Evolutionary conservation across 23 tunicate genomes (phyloP).

Genomic region (Clavelina lepadiformis): DNA sequence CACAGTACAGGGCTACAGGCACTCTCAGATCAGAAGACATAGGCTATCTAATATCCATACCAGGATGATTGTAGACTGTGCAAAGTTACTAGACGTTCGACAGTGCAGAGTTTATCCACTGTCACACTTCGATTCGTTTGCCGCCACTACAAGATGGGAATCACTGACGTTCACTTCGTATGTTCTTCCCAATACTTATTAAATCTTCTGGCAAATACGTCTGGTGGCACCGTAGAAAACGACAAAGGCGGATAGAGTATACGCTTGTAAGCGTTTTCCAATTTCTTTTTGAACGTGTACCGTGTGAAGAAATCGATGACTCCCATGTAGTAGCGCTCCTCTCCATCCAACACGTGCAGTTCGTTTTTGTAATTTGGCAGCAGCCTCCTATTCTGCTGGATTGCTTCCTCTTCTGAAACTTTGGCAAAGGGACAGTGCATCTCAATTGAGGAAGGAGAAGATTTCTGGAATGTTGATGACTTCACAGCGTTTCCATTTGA

Average conservation of each 20-base stretch:
- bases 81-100: too few relatives aligned
- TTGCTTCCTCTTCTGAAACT: conserved; percentile 39
- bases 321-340: conserved; percentile 71
- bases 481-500: too few relatives aligned
- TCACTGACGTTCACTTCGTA: conserved; percentile 19
- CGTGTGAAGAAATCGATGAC: conserved; percentile 83
- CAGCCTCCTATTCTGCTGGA: conserved; percentile 56
- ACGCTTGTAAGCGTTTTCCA: conserved; percentile 69
- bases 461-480: too few relatives aligned
- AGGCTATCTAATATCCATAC: too few relatives aligned
- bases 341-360: conserved; percentile 75
- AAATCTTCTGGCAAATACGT: conserved; percentile 63
- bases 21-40: too few relatives aligned
- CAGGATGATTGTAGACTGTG: too few relatives aligned
- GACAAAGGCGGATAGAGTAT: conserved; percentile 59
- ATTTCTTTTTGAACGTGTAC: conserved; percentile 56
- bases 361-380: conserved; percentile 77
- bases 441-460: too few relatives aligned
- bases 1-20: too few relatives aligned
- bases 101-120: too few relatives aligned
- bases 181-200: conserved; percentile 48
- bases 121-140: too few relatives aligned
- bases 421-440: too few relatives aligned
- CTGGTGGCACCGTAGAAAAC: conserved; percentile 83
- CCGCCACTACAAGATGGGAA: too few relatives aligned